These are phyloP conservation scores for Blastobasis lacticolella DNA, from an alignment of 2,888 invertebrate species.

Conservation along the genomic window DNA sequence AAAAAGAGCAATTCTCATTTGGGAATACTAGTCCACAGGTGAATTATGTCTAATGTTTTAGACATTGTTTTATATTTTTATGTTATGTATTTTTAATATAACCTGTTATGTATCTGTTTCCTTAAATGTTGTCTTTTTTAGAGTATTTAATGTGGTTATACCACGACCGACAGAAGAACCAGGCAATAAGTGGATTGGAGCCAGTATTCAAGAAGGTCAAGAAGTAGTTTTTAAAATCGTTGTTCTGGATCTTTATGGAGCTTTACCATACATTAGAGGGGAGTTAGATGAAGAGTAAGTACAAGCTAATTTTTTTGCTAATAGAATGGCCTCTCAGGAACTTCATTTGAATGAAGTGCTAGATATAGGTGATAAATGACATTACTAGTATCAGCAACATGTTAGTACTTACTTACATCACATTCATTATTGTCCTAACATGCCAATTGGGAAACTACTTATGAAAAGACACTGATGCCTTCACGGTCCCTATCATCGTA, in stretches of 20 bases:
- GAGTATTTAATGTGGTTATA: slow-evolving; percentile 81
- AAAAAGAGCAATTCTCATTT: slow-evolving; percentile 79
- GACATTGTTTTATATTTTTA: neutral
- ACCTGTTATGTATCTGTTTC: neutral
- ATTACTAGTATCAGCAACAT: no score
- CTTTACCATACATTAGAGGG: slow-evolving; percentile 78
- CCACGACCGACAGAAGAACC: slow-evolving; percentile 70
- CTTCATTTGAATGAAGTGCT: no score
- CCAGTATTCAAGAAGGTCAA: slow-evolving; percentile 71
- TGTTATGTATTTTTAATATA: neutral
- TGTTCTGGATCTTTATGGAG: slow-evolving; percentile 72
- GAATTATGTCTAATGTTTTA: slow-evolving; percentile 8
- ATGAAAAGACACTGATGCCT: no score
- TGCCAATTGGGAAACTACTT: neutral
- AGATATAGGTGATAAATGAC: no score
- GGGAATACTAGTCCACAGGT: slow-evolving; percentile 79
- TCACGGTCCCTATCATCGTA: no score
- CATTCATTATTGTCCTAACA: neutral
- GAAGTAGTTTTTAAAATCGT: slow-evolving; percentile 76
- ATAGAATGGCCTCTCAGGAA: no score
- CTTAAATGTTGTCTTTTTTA: slow-evolving; percentile 24
- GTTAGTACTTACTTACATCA: no score
- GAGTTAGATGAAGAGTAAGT: slow-evolving; percentile 67
- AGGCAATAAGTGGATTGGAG: slow-evolving; percentile 73
- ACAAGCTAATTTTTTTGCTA: neutral